Percentiles rank a stretch among this genome's conserved stretches.
Evolutionary conservation across 2,113 vertebrate genomes (phyloP).

Genomic region (Saccopteryx bilineata): DNA sequence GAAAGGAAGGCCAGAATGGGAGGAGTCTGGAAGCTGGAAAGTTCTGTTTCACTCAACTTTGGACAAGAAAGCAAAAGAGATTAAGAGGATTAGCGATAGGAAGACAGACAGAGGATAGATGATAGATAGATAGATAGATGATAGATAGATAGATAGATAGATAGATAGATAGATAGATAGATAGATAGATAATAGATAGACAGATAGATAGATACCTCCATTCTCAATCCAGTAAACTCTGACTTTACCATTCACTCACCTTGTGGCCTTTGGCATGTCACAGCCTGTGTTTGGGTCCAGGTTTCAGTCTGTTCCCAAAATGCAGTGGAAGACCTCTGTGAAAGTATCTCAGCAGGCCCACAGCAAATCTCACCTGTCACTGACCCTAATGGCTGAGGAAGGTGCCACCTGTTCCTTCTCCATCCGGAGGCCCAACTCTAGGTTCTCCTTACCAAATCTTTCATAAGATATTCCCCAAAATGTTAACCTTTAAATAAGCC

Average conservation of each 20-base stretch:
- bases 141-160: neutral
- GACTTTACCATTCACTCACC: neutral
- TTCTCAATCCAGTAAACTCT: neutral
- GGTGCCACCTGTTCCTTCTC: neutral
- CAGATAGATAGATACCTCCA: neutral
- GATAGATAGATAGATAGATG: neutral
- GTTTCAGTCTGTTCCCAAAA: conserved; percentile 1
- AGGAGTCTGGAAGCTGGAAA: neutral
- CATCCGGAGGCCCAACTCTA: neutral
- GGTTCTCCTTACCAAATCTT: conserved; percentile 5
- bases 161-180: neutral
- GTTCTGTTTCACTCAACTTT: conserved; percentile 13
- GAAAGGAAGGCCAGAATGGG: neutral
- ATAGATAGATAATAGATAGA: neutral
- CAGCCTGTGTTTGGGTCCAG: neutral
- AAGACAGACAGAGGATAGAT: neutral
- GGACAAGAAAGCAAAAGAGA: conserved; percentile 14
- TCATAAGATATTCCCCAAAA: neutral
- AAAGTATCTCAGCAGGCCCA: neutral
- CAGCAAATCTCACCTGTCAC: neutral
- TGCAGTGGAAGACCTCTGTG: neutral
- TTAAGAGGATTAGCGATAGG: neutral
- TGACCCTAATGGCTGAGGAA: neutral
- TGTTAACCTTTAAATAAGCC: neutral
- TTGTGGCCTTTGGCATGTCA: neutral